phyloP scores from a whole-genome alignment of 1,140 invertebrate genomes.

The Drosophila pectinifera region DNA sequence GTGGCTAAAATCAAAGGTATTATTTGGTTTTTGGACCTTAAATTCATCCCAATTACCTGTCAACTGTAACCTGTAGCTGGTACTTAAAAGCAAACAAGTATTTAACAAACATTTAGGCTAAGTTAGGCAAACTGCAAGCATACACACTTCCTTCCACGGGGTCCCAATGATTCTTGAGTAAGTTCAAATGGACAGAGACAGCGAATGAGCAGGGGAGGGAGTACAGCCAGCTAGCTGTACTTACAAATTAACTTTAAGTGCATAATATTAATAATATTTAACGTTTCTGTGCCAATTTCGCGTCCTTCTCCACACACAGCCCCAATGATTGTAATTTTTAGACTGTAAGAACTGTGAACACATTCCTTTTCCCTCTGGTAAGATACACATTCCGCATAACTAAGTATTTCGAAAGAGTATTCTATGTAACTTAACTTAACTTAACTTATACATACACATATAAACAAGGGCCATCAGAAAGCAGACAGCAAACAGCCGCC shows the following conservation, averaged over 20 bases:
- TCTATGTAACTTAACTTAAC: slow-evolving; percentile 24
- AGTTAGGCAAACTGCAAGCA: slow-evolving; percentile 3
- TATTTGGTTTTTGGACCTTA: slow-evolving; percentile 3
- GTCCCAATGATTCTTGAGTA: slow-evolving; percentile 15
- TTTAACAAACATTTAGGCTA: slow-evolving; percentile 41
- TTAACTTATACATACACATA: slow-evolving; percentile 14
- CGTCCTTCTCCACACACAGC: slow-evolving; percentile 4
- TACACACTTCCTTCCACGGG: slow-evolving; percentile 11
- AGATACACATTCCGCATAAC: slow-evolving; percentile 34
- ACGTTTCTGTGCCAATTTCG: slow-evolving; percentile 38
- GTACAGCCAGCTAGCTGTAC: too few species aligned
- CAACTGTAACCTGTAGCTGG: slow-evolving; percentile 13
- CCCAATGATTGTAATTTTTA: slow-evolving; percentile 15
- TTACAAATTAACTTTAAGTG: neutral
- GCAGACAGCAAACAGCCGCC: neutral
- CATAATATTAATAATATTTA: slow-evolving; percentile 3
- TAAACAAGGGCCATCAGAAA: neutral
- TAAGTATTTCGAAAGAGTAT: slow-evolving; percentile 44
- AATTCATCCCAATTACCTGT: slow-evolving; percentile 4
- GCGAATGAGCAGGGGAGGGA: neutral
- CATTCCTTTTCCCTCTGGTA: slow-evolving; percentile 21
- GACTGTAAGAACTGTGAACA: slow-evolving; percentile 22
- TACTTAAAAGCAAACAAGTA: slow-evolving; percentile 39
- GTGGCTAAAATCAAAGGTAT: neutral
- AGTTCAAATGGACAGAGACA: slow-evolving; percentile 20